Percentiles rank a stretch among this genome's conserved stretches.
Conservation (phyloP, 2,888 invertebrate species). For the Peribatodes rhomboidaria region DNA sequence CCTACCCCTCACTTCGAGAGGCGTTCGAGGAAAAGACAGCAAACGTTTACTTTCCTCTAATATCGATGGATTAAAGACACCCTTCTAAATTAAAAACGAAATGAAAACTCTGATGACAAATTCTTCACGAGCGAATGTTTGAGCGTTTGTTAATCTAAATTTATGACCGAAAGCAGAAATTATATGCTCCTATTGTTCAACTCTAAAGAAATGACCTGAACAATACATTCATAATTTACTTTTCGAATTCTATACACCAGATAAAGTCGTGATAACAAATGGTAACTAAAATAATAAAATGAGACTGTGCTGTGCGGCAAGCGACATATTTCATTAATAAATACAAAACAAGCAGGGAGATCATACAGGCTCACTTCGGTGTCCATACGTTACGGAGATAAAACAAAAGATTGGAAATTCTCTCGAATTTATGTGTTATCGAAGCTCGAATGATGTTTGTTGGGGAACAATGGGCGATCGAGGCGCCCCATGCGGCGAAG, state of each 20-base stretch:
- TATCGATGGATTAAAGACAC: slow-evolving; percentile 81
- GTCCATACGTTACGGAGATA: slow-evolving; percentile 86
- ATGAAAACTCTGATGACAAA: slow-evolving; percentile 60
- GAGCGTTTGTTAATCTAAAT: slow-evolving; percentile 76
- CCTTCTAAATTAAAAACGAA: slow-evolving; percentile 78
- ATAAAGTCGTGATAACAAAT: slow-evolving; percentile 87
- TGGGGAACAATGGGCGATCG: slow-evolving; percentile 80
- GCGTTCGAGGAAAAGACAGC: slow-evolving; percentile 63
- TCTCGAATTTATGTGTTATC: slow-evolving; percentile 85
- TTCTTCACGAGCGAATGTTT: slow-evolving; percentile 47
- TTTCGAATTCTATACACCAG: slow-evolving; percentile 81
- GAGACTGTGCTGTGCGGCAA: slow-evolving; percentile 73
- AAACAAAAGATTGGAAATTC: slow-evolving; percentile 82
- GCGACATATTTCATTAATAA: slow-evolving; percentile 87
- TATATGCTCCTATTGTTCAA: slow-evolving; percentile 81
- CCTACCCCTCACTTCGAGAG: slow-evolving; percentile 60
- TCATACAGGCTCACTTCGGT: slow-evolving; percentile 85
- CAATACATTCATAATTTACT: slow-evolving; percentile 85
- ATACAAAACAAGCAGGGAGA: slow-evolving; percentile 82
- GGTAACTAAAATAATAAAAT: slow-evolving; percentile 86
- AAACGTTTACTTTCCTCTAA: slow-evolving; percentile 76
- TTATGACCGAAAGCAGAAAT: slow-evolving; percentile 78
- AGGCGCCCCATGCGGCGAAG: slow-evolving; percentile 84
- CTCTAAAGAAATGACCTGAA: slow-evolving; percentile 76
- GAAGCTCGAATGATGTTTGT: slow-evolving; percentile 77